Percentiles rank a stretch among this genome's conserved stretches.
phyloP scores from a whole-genome alignment of 2,888 invertebrate species.

The Parasteatoda lunata region DNA sequence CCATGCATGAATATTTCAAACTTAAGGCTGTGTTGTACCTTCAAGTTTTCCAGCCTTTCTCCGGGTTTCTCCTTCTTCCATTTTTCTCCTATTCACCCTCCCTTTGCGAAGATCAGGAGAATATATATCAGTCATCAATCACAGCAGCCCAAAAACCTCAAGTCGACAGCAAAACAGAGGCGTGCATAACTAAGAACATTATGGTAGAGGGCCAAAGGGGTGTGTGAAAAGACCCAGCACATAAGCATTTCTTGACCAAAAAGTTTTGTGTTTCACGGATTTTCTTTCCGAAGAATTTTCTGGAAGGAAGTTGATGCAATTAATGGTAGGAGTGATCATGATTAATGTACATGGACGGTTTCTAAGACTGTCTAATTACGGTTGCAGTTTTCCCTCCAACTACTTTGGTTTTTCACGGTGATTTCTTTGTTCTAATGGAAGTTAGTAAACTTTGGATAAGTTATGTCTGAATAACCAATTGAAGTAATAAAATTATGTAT shows the following conservation, averaged over 20 bases:
- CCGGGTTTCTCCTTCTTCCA: constrained; percentile 30
- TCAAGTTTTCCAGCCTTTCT: constrained; percentile 15
- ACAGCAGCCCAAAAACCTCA: constrained; percentile 12
- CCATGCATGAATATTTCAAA: constrained; percentile 50
- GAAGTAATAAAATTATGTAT: too few species aligned
- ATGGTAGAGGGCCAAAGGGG: constrained; percentile 18
- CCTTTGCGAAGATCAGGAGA: constrained; percentile 34
- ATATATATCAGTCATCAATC: constrained; percentile 54
- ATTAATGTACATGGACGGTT: constrained; percentile 49
- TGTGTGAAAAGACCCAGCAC: neutral
- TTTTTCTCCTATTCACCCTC: constrained; percentile 26
- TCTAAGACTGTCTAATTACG: constrained; percentile 57
- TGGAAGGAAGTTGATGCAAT: constrained; percentile 41
- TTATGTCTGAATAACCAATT: too few species aligned
- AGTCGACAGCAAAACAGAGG: constrained; percentile 43
- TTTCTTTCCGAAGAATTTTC: neutral
- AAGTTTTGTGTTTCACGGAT: constrained; percentile 19
- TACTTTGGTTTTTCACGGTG: too few species aligned
- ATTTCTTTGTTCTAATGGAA: too few species aligned
- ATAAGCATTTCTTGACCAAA: constrained; percentile 44
- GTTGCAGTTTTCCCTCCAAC: constrained; percentile 33
- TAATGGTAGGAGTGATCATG: constrained; percentile 44
- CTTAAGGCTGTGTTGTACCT: neutral
- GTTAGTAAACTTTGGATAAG: too few species aligned
- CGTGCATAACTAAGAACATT: constrained; percentile 47